A percentile compares a stretch with the other conserved stretches of the same genome.
These are phyloP conservation scores for Campoletis sonorensis DNA, from an alignment of 1,140 invertebrate species.

Conservation along the genomic window DNA sequence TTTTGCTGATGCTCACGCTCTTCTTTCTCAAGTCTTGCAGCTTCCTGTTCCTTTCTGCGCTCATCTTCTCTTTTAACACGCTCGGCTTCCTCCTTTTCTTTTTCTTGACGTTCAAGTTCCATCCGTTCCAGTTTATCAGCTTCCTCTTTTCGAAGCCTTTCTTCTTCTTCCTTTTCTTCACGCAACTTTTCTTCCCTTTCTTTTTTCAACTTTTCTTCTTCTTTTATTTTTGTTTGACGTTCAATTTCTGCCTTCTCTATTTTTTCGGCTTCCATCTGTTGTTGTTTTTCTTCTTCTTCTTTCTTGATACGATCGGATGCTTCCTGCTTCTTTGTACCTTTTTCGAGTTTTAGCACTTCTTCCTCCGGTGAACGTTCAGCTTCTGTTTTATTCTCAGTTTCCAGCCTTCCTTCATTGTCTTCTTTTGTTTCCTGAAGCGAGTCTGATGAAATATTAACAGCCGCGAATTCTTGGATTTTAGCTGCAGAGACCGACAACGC, in stretches of 20 bases:
- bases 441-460: slow-evolving; percentile 1
- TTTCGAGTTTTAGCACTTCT: slow-evolving; percentile 41
- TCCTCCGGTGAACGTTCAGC: slow-evolving; percentile 35
- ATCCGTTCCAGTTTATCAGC: slow-evolving; percentile 30
- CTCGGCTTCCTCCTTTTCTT: slow-evolving; percentile 53
- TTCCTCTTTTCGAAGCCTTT: slow-evolving; percentile 50
- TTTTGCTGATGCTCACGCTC: slow-evolving; percentile 49
- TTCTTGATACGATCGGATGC: slow-evolving; percentile 20
- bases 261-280: slow-evolving; percentile 51
- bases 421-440: slow-evolving; percentile 12
- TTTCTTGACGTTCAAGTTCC: slow-evolving; percentile 44
- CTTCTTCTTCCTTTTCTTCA: slow-evolving; percentile 52
- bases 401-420: slow-evolving; percentile 52
- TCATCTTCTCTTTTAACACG: slow-evolving; percentile 49
- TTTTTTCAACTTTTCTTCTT: slow-evolving; percentile 44
- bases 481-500: slow-evolving; percentile 37
- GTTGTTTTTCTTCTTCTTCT: slow-evolving; percentile 40
- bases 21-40: slow-evolving; percentile 50
- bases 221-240: slow-evolving; percentile 28
- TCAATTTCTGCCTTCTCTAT: slow-evolving; percentile 40
- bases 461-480: slow-evolving; percentile 26
- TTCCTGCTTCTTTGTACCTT: not conserved
- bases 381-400: slow-evolving; percentile 49
- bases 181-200: slow-evolving; percentile 44
- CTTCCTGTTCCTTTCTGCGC: slow-evolving; percentile 48